Percentiles rank a stretch among this genome's conserved stretches.
phyloP scores from a whole-genome alignment of 1,140 invertebrate species.

The Cyrtorhinus lividipennis region DNA sequence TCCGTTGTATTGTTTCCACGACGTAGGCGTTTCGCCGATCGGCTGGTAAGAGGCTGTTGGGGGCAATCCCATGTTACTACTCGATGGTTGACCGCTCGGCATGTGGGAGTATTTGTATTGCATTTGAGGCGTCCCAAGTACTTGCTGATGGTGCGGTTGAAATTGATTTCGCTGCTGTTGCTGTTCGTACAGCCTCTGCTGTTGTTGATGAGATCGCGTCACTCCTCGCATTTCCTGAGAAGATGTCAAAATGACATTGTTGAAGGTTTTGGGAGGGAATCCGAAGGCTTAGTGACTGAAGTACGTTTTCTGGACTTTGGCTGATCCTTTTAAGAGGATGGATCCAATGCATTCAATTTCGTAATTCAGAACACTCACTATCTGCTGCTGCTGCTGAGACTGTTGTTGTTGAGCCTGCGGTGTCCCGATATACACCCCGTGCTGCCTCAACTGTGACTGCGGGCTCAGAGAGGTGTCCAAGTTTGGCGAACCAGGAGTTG shows the following conservation, averaged over 20 bases:
- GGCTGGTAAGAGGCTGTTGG: background rate
- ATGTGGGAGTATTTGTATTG: background rate
- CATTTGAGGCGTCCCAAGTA: background rate
- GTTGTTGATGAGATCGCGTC: slow-evolving; percentile 4
- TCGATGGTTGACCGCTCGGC: background rate
- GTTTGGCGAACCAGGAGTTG: background rate
- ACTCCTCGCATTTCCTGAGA: slow-evolving; percentile 5
- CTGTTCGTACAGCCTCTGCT: slow-evolving; percentile 6
- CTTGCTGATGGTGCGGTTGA: slow-evolving; percentile 14
- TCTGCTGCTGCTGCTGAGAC: slow-evolving; percentile 4
- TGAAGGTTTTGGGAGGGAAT: too few species aligned
- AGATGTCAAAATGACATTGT: background rate
- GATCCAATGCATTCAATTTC: too few species aligned
- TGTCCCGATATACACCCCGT: slow-evolving; percentile 25
- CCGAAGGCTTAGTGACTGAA: too few species aligned
- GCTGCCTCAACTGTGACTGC: slow-evolving; percentile 26
- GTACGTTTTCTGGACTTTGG: too few species aligned
- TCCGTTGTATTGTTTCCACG: background rate
- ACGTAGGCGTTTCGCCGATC: background rate
- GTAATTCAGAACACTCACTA: too few species aligned
- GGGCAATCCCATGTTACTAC: background rate
- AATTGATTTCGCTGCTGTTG: slow-evolving; percentile 10
- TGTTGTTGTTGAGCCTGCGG: background rate
- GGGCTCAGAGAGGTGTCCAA: slow-evolving; percentile 21
- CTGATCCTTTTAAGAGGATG: too few species aligned